Evolutionary conservation across 2,113 vertebrate genomes (phyloP).

Genomic region (Cercopithecus mona): DNA sequence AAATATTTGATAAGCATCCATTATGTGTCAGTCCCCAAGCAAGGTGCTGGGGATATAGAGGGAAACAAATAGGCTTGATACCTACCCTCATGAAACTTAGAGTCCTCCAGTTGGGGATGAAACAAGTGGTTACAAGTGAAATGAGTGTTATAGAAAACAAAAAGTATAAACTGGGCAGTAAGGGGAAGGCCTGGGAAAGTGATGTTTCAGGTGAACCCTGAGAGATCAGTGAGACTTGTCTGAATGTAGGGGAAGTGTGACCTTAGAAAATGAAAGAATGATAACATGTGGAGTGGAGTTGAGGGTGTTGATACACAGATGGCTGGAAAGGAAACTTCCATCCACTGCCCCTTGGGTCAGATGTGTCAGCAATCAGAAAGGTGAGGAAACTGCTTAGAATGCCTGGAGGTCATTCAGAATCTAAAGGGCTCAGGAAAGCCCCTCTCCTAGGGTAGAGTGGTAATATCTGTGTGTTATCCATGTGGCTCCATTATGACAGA

Average conservation of each 20-base stretch:
- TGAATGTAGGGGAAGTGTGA: not conserved
- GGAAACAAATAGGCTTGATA: not conserved
- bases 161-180: not conserved
- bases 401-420: not conserved
- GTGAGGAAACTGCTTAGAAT: not conserved
- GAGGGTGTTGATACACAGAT: not conserved
- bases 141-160: not conserved
- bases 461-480: not conserved
- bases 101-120: not conserved
- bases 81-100: not conserved
- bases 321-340: not conserved
- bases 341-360: not conserved
- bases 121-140: not conserved
- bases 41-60: not conserved
- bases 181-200: not conserved
- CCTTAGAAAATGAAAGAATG: not conserved
- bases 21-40: not conserved
- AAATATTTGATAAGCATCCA: not conserved
- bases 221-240: not conserved
- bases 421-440: not conserved
- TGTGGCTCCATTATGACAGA: not conserved
- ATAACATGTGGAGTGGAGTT: not conserved
- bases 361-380: not conserved
- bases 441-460: not conserved
- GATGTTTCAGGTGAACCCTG: not conserved